Evolutionary conservation across 2,888 invertebrate species (phyloP), one percentile per base, ranked within the genome.

Genomic region (Thereva unica): DNA sequence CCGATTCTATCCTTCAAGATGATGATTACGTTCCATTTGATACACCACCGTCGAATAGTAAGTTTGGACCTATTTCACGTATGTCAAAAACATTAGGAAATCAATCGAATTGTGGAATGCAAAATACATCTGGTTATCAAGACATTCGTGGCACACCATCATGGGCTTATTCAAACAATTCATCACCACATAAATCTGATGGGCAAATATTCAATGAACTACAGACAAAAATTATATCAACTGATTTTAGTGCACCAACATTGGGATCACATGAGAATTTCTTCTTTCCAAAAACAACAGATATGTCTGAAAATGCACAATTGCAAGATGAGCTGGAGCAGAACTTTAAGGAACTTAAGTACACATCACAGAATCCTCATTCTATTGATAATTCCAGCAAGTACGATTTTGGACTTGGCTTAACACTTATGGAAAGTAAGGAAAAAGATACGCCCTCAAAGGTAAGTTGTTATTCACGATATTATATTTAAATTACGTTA

Each of bases 11-110:
- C 71, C 75, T 86, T 67, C 83, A 85, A 67, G 86, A 87, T 67
- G 88, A 88, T 73, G 86, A 86, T 70, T 84, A 85, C 74, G 83
- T 86, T 64, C 87, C 88, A 23, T 89, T 87, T 76, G 88, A 87
- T 73, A 82, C 85, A 49, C 85, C 86, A 41, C 79, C 85, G 38
- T 73, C 77, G 12, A 84, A 85, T 40, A 88, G 85, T 72, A 88
- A 86, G 76, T 89, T 85, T 74, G 89, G 89, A 8, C 89, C 90
- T 6, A 90, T 89, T 71, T 88, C 89, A 63, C 79, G 81, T n/a
- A 80, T 79, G 73, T 41, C 65, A 12, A 65, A 65, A 49, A 45
- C 64, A 8, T 37, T 47, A 4, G 10, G 45, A 0, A 23, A 49
- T 23, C 65, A 55, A 35, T 23, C 45, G 8, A 61, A 50, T 61